A percentile compares a stretch with the other conserved stretches of the same genome.
Evolutionary conservation across 2,797 vertebrate species (phyloP).

Genomic region (Clarias laeviceps): DNA sequence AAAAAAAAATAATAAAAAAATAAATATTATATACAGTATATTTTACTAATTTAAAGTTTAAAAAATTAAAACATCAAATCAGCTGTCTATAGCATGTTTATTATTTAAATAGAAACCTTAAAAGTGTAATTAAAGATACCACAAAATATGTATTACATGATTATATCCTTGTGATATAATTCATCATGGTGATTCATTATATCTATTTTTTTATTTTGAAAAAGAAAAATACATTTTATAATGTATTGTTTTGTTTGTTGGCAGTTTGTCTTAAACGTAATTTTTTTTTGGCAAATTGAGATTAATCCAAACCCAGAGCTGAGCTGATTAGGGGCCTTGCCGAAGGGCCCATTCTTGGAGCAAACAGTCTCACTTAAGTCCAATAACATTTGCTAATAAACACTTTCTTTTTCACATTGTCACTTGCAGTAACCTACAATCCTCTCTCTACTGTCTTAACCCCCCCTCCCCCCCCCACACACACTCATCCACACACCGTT

Average conservation of each 20-base stretch:
- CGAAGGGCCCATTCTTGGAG: background rate
- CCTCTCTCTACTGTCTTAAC: conserved; percentile 39
- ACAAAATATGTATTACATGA: too few species aligned
- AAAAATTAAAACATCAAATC: too few species aligned
- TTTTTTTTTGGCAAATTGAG: background rate
- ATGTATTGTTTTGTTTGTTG: background rate
- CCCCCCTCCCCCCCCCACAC: conserved; percentile 6
- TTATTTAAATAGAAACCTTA: too few species aligned
- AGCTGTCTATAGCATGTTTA: too few species aligned
- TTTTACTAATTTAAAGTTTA: too few species aligned
- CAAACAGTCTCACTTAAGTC: background rate
- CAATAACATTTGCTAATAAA: background rate
- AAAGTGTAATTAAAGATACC: too few species aligned
- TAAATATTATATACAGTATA: too few species aligned
- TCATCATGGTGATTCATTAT: too few species aligned
- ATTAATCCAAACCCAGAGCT: background rate
- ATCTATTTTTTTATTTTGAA: background rate
- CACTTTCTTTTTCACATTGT: conserved; percentile 31
- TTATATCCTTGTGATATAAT: too few species aligned
- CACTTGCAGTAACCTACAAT: conserved; percentile 65
- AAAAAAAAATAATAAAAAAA: too few species aligned
- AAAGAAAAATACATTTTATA: background rate
- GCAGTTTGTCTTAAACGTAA: too few species aligned
- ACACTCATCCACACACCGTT: conserved; percentile 31
- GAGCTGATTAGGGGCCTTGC: background rate